A percentile compares a stretch with the other conserved stretches of the same genome.
These are phyloP conservation scores for Hycleus phaleratus DNA, from an alignment of 1,140 invertebrate genomes.

Conservation along the genomic window DNA sequence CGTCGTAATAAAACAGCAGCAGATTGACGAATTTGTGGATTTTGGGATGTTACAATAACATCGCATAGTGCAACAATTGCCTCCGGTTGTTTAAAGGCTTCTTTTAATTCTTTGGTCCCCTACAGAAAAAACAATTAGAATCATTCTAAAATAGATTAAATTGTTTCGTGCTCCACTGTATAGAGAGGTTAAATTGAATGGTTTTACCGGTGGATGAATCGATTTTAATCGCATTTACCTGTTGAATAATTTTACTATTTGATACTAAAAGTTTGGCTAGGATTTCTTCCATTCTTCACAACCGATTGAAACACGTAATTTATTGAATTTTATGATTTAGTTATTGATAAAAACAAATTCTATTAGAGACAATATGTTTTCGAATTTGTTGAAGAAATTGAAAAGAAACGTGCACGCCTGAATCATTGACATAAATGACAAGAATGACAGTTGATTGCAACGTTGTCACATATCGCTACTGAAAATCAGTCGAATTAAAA, in stretches of 20 bases:
- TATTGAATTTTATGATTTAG: not conserved
- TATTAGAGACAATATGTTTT: not conserved
- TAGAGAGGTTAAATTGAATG: slow-evolving; percentile 29
- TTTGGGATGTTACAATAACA: slow-evolving; percentile 47
- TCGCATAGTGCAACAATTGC: slow-evolving; percentile 50
- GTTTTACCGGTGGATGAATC: slow-evolving; percentile 3
- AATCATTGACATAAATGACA: too few relatives aligned
- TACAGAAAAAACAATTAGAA: slow-evolving; percentile 30
- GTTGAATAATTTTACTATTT: slow-evolving; percentile 46
- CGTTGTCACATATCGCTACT: too few relatives aligned
- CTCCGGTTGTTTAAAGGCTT: slow-evolving; percentile 56
- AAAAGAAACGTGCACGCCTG: not conserved
- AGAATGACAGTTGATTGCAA: too few relatives aligned
- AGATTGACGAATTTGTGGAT: slow-evolving; percentile 58
- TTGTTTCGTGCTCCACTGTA: slow-evolving; percentile 23
- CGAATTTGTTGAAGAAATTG: not conserved
- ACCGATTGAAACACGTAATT: not conserved
- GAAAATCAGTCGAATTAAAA: too few relatives aligned
- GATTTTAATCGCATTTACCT: slow-evolving; percentile 42
- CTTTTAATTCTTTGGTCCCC: slow-evolving; percentile 55
- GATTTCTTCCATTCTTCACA: slow-evolving; percentile 45
- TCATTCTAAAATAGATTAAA: not conserved
- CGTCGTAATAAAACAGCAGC: slow-evolving; percentile 57
- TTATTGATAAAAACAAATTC: not conserved
- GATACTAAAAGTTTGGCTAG: slow-evolving; percentile 45